phyloP scores from a whole-genome alignment of 2,113 vertebrate genomes.

The Salminus brasiliensis region DNA sequence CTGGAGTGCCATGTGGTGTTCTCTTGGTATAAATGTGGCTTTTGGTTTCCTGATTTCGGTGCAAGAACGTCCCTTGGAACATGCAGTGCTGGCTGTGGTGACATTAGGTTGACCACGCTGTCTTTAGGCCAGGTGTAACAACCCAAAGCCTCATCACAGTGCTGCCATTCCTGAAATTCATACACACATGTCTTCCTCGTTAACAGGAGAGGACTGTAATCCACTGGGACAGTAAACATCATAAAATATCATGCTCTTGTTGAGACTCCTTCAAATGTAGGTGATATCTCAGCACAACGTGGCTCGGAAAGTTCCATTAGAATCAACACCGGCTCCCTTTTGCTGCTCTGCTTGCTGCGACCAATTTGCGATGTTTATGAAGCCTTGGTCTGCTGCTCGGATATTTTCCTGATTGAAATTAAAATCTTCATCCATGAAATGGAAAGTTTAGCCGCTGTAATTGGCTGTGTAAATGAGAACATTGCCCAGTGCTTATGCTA shows the following conservation, averaged over 20 bases:
- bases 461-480: slow-evolving; percentile 36
- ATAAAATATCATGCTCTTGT: background rate
- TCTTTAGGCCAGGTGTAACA: slow-evolving; percentile 18
- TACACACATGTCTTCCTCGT: slow-evolving; percentile 20
- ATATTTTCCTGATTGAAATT: slow-evolving; percentile 40
- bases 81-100: slow-evolving; percentile 33
- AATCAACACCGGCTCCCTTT: background rate
- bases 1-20: slow-evolving; percentile 19
- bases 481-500: slow-evolving; percentile 23
- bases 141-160: slow-evolving; percentile 10
- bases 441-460: slow-evolving; percentile 32
- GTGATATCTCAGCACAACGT: background rate
- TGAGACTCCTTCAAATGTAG: background rate
- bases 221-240: background rate
- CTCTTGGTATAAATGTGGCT: slow-evolving; percentile 13
- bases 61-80: slow-evolving; percentile 32
- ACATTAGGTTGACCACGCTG: slow-evolving; percentile 14
- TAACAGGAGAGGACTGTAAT: background rate
- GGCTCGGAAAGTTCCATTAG: background rate
- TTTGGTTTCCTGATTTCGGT: slow-evolving; percentile 34
- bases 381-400: slow-evolving; percentile 24
- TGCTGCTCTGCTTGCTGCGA: slow-evolving; percentile 20
- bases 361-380: slow-evolving; percentile 31
- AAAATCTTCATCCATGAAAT: slow-evolving; percentile 26
- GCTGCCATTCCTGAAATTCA: slow-evolving; percentile 31